A percentile compares a stretch with the other conserved stretches of the same genome.
These are phyloP conservation scores for Macropus fuliginosus DNA, from an alignment of 2,797 vertebrate species.

Conservation along the genomic window DNA sequence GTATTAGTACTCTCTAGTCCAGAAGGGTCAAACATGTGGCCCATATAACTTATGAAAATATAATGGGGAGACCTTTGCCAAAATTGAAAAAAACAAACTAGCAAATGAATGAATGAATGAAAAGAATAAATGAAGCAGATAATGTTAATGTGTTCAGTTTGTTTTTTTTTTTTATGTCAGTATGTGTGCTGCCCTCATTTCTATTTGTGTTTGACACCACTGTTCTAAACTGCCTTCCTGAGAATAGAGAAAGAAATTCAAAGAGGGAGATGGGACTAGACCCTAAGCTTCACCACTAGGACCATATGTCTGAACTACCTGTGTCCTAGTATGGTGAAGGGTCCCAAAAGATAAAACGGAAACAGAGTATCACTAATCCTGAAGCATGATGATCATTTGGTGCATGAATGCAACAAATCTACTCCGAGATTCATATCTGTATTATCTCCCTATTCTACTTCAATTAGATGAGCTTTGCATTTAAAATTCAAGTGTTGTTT, in stretches of 20 bases:
- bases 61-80: background rate
- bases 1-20: background rate
- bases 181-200: background rate
- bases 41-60: background rate
- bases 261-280: background rate
- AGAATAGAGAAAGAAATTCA: background rate
- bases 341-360: background rate
- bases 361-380: background rate
- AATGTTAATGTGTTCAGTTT: background rate
- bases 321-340: background rate
- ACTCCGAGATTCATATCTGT: background rate
- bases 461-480: background rate
- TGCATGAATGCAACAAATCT: background rate
- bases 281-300: background rate
- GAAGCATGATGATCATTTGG: background rate
- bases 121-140: background rate
- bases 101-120: background rate
- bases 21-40: background rate
- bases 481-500: background rate
- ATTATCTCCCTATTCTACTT: background rate
- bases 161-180: background rate
- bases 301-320: background rate
- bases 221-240: background rate
- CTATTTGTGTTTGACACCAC: background rate
- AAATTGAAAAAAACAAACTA: background rate